These are phyloP conservation scores for Tenualosa thibaudeaui DNA, from an alignment of 2,797 vertebrate species.

Conservation along the genomic window DNA sequence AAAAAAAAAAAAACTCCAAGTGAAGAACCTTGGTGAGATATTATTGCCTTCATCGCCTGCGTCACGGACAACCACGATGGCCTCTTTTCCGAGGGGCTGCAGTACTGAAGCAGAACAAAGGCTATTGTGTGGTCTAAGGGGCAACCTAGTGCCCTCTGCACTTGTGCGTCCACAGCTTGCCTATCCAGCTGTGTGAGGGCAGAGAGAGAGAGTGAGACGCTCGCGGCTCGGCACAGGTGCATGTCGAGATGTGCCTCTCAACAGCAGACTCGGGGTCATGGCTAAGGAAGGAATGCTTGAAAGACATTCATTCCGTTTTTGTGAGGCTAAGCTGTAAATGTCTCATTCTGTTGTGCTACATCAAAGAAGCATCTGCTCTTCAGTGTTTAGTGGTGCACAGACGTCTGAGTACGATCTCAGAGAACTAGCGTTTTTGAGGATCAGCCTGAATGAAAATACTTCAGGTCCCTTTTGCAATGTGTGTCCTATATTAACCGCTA, in stretches of 20 bases:
- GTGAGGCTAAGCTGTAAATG: not conserved
- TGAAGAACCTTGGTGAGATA: not conserved
- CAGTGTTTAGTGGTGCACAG: not conserved
- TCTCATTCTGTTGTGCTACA: not conserved
- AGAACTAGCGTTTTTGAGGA: not conserved
- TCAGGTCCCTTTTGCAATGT: not conserved
- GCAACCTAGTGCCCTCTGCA: not conserved
- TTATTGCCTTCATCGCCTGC: not conserved
- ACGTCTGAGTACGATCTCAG: too few relatives aligned
- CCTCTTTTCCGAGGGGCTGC: not conserved
- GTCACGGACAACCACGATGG: not conserved
- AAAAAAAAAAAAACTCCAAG: not conserved
- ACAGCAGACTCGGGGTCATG: not conserved
- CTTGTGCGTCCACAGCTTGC: not conserved
- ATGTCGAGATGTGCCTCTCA: not conserved
- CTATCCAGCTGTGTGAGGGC: not conserved
- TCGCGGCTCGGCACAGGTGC: not conserved
- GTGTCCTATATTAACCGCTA: not conserved
- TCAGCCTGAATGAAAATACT: not conserved
- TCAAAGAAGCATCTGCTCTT: not conserved
- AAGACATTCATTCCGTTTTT: not conserved
- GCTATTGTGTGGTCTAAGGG: not conserved
- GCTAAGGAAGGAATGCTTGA: not conserved
- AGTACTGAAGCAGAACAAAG: not conserved
- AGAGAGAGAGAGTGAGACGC: not conserved